phyloP scores from a whole-genome alignment of 2,113 vertebrate species.

The Eolophus roseicapilla region DNA sequence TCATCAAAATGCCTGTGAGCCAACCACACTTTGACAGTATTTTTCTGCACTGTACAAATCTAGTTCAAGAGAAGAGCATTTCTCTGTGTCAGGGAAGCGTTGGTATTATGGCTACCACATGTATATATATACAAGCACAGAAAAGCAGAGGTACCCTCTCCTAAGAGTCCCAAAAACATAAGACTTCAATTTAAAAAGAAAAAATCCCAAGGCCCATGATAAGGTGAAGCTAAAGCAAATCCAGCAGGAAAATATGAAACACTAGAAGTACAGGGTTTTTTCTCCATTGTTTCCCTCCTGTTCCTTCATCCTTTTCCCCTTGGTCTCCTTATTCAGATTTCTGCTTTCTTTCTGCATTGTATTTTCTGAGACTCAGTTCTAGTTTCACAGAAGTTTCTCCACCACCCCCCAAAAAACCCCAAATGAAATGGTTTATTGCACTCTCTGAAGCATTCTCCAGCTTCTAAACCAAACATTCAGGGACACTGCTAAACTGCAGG shows the following conservation, averaged over 20 bases:
- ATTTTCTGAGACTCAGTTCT: neutral
- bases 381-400: neutral
- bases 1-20: neutral
- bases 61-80: neutral
- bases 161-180: neutral
- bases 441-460: neutral
- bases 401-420: neutral
- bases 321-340: neutral
- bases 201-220: neutral
- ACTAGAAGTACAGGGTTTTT: neutral
- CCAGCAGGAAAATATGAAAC: neutral
- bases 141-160: neutral
- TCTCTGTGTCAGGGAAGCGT: neutral
- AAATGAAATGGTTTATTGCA: neutral
- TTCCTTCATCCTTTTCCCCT: neutral
- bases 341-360: neutral
- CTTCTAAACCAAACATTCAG: neutral
- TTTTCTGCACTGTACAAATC: neutral
- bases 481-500: neutral
- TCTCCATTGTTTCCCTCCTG: neutral
- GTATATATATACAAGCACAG: neutral
- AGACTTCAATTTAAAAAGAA: neutral
- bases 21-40: neutral
- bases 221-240: neutral
- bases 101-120: accelerated